Evolutionary conservation across 1,140 invertebrate species (phyloP), one percentile per base, ranked within the genome.

Genomic region (Heterodera carotae): DNA sequence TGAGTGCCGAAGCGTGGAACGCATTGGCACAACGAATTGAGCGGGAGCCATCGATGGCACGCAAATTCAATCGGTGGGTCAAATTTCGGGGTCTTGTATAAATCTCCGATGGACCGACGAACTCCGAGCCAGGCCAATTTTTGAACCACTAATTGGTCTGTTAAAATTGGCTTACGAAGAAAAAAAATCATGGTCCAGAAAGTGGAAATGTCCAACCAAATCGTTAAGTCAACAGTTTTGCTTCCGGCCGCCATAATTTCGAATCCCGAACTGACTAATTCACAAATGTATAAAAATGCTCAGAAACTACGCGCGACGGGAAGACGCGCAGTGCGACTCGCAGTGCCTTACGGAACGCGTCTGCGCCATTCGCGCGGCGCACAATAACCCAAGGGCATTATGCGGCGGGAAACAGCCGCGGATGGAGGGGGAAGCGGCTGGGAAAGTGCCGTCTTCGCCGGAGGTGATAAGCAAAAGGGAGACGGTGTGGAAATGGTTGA

Each of bases 281-380:
- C n/a, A n/a, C n/a, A n/a, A 66, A 66, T 66, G 62, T 34, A 0
- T 64, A 64, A 64, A 64, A 64, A 67, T 34, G 15, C 12, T 22
- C 68, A 84, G 83, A 64, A 85, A 87, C 36, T 86, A 87, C 60
- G 84, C 71, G 53, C 73, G 84, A 27, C 78, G 78, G 22, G 34
- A 66, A 34, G 76, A 81, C 76, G 76, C 67, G 33, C 25, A 34
- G 15, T 85, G 84, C 69, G 79, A 83, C 34, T 18, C 59, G 7
- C 72, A 78, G n/a, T 85, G 84, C 70, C 34, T 74, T 15, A 29
- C n/a, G 33, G 76, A 82, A 60, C 48, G 87, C 7, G 34, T 86
- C 31, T 86, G 84, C 48, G 78, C 70, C 15, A 67, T 86, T 8
- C 78, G 82, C 48, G 64, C 77, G n/a, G 86, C 81, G 33, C 84